phyloP scores from a whole-genome alignment of 2,888 invertebrate species.

The Luffia ferchaultella region DNA sequence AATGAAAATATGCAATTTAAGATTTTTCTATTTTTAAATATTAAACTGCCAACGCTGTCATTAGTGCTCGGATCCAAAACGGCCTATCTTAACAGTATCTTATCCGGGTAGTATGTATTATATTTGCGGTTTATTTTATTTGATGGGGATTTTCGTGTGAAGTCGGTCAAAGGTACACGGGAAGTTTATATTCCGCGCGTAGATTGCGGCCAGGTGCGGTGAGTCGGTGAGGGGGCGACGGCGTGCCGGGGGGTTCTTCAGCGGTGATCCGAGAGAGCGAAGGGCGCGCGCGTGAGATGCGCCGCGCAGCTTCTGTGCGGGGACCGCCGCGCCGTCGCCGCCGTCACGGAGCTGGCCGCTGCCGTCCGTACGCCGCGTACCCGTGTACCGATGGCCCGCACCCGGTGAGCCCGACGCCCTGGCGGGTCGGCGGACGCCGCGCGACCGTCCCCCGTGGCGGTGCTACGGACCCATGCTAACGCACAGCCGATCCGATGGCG shows the following conservation, averaged over 20 bases:
- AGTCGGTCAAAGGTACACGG: background rate
- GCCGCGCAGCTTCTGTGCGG: conserved; percentile 54
- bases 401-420: conserved; percentile 50
- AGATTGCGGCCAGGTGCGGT: conserved; percentile 6
- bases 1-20: too few relatives aligned
- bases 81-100: too few relatives aligned
- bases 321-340: conserved; percentile 47
- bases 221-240: conserved; percentile 17
- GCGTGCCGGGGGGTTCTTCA: conserved; percentile 5
- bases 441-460: conserved; percentile 64
- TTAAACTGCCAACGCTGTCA: too few relatives aligned
- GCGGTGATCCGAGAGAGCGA: conserved; percentile 30
- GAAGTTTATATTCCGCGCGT: background rate
- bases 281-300: conserved; percentile 54
- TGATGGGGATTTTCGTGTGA: background rate
- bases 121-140: too few relatives aligned
- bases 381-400: conserved; percentile 37
- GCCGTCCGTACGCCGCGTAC: conserved; percentile 8
- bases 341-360: conserved; percentile 30
- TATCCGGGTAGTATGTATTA: too few relatives aligned
- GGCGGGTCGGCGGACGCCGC: conserved; percentile 61
- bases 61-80: too few relatives aligned
- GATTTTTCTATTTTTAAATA: too few relatives aligned
- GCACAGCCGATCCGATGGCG: conserved; percentile 86
- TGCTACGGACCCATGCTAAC: conserved; percentile 80